A percentile compares a stretch with the other conserved stretches of the same genome.
Conservation (phyloP, 2,888 invertebrate genomes). For the Steromphala cineraria region DNA sequence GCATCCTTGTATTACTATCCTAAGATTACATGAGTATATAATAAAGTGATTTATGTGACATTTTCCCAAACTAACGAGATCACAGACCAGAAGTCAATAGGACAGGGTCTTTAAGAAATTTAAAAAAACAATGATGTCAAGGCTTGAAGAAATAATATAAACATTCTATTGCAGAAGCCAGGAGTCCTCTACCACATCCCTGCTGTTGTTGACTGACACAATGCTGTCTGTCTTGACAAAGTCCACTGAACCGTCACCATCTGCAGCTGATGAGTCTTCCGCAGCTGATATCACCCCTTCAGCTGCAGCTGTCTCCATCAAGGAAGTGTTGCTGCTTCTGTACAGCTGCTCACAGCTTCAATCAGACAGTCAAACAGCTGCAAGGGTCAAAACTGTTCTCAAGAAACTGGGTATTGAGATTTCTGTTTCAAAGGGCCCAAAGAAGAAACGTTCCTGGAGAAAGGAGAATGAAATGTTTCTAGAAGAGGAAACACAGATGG, state of each 20-base stretch:
- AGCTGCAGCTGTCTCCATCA: background rate
- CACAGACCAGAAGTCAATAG: no score
- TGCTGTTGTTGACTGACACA: slow-evolving; percentile 27
- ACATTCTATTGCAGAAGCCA: background rate
- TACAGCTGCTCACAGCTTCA: background rate
- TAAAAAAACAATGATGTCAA: no score
- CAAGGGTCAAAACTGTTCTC: background rate
- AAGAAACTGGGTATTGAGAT: background rate
- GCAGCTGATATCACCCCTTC: background rate
- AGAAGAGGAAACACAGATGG: background rate
- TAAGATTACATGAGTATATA: no score
- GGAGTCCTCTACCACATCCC: slow-evolving; percentile 21
- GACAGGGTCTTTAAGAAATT: no score
- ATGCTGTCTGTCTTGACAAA: background rate
- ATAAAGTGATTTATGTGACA: no score
- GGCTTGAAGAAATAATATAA: no score
- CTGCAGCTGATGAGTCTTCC: background rate
- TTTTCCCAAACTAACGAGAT: no score
- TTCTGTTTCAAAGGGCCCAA: background rate
- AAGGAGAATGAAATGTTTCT: background rate
- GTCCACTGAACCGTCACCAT: background rate
- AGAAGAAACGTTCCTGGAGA: background rate
- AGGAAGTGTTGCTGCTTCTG: background rate
- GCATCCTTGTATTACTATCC: no score
- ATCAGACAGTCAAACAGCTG: background rate